A percentile compares a stretch with the other conserved stretches of the same genome.
Conservation (phyloP, 1,140 invertebrate species). For the Myzus persicae region DNA sequence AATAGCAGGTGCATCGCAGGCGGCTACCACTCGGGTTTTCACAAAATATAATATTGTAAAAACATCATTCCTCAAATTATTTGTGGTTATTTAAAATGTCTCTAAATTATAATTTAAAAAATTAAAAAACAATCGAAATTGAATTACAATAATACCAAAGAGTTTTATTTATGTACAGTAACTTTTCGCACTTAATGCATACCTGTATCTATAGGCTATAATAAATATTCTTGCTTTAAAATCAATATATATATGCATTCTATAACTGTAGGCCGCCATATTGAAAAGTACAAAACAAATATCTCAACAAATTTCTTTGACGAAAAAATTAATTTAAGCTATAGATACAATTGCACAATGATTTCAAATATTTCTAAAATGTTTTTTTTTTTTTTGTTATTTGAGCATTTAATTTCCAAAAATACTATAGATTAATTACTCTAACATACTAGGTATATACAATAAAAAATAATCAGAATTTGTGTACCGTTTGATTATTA, state of each 20-base stretch:
- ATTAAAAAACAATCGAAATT: background rate
- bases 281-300: background rate
- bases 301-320: background rate
- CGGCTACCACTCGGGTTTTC: no score
- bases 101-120: background rate
- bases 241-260: no score
- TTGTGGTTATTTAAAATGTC: background rate
- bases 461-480: background rate
- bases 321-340: background rate
- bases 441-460: background rate
- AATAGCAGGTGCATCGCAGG: background rate
- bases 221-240: background rate
- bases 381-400: background rate
- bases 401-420: background rate
- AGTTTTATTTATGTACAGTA: background rate
- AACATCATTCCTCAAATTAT: background rate
- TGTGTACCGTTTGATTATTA: background rate
- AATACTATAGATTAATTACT: background rate
- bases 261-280: background rate
- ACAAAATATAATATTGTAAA: background rate
- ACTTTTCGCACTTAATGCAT: no score
- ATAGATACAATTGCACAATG: background rate
- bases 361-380: background rate
- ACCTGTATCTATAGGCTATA: background rate
- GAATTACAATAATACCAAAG: background rate